phyloP scores from a whole-genome alignment of 2,113 vertebrate genomes.

The Tragelaphus buxtoni region DNA sequence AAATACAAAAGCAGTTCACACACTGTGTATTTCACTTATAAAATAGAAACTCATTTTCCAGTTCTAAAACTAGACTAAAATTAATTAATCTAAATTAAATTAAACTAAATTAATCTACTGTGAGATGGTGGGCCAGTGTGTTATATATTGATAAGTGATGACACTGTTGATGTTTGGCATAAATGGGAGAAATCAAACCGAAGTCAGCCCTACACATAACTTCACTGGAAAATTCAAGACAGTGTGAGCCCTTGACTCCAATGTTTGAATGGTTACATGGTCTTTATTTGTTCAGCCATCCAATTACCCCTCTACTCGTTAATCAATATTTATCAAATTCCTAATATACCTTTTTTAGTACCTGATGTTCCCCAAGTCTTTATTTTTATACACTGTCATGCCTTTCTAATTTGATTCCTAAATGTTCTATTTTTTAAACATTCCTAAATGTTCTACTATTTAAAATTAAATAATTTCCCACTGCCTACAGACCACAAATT shows the following conservation, averaged over 20 bases:
- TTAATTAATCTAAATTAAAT: not conserved
- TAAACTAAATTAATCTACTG: not conserved
- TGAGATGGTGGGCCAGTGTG: not conserved
- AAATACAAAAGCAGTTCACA: not conserved
- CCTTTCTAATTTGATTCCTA: not conserved
- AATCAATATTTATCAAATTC: not conserved
- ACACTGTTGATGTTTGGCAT: not conserved
- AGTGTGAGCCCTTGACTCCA: not conserved
- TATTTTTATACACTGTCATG: not conserved
- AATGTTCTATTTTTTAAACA: not conserved
- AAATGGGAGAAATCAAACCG: not conserved
- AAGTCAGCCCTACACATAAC: fast-evolving
- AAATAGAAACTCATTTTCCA: constrained; percentile 49
- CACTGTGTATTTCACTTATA: not conserved
- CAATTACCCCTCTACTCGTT: too few species aligned
- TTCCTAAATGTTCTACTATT: not conserved
- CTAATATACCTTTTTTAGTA: not conserved
- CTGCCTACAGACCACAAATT: not conserved
- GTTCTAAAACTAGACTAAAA: not conserved
- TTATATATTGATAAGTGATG: not conserved
- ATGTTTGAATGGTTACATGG: not conserved
- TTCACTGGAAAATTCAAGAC: not conserved
- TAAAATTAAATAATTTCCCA: not conserved
- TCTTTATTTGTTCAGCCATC: not conserved
- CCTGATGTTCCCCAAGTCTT: not conserved